Evolutionary conservation across 1,140 invertebrate genomes (phyloP).

Genomic region (Penaeus vannamei): DNA sequence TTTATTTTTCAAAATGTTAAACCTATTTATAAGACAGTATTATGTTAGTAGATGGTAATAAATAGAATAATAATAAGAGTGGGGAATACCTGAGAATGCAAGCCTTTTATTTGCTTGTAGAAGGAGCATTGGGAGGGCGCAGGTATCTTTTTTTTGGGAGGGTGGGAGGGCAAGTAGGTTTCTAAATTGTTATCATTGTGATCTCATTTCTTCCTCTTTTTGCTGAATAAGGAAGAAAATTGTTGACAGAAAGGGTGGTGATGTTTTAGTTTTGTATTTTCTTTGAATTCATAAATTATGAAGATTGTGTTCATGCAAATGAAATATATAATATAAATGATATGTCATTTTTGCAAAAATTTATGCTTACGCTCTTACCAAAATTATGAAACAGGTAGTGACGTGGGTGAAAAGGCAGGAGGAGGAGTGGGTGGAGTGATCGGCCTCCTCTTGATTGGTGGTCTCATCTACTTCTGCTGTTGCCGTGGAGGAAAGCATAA

Average conservation of each 20-base stretch:
- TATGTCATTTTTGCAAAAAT: not conserved
- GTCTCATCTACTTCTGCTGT: constrained; percentile 67
- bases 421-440: constrained; percentile 64
- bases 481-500: constrained; percentile 64
- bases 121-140: no score
- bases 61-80: no score
- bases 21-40: no score
- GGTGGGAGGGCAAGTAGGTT: no score
- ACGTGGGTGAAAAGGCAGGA: constrained; percentile 61
- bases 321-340: not conserved
- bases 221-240: not conserved
- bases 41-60: no score
- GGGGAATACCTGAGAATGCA: no score
- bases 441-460: constrained; percentile 56
- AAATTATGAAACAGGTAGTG: constrained; percentile 13
- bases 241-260: not conserved
- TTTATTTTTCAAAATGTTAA: no score
- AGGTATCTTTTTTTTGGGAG: no score
- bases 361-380: not conserved
- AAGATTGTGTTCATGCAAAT: not conserved
- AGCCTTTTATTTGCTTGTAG: no score
- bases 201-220: not conserved
- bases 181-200: no score
- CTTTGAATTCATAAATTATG: not conserved
- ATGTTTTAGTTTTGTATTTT: not conserved